Percentiles rank a stretch among this genome's conserved stretches.
phyloP scores from a whole-genome alignment of 1,140 invertebrate genomes.

The Planococcus citri region DNA sequence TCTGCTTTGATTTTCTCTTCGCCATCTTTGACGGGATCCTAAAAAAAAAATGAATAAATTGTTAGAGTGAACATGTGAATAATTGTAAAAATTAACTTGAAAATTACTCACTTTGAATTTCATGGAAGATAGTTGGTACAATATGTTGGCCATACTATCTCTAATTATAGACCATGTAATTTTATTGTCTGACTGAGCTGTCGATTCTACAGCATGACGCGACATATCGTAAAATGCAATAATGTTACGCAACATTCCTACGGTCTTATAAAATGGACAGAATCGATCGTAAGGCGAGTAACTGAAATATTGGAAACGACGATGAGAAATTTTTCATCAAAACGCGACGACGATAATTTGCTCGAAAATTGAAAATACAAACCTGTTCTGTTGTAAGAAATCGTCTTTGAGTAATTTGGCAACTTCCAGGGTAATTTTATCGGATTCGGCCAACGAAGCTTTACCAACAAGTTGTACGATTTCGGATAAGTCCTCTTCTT shows the following conservation, averaged over 20 bases:
- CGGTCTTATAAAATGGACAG: conserved; percentile 99
- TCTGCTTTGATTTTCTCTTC: conserved; percentile 94
- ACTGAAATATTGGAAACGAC: conserved; percentile 40
- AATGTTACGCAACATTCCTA: conserved; percentile 97
- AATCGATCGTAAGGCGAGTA: conserved; percentile 95
- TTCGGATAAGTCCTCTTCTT: conserved; percentile 99
- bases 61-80: not conserved
- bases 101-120: conserved; percentile 81
- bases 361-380: conserved; percentile 24
- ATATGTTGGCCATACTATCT: conserved; percentile 88
- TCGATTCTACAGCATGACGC: conserved; percentile 91
- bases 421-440: conserved; percentile 98
- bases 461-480: conserved; percentile 99
- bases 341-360: no score
- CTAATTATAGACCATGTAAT: conserved; percentile 97
- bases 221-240: conserved; percentile 98
- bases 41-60: conserved; percentile 28
- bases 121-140: conserved; percentile 98
- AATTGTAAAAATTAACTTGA: not conserved
- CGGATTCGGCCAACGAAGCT: conserved; percentile 93
- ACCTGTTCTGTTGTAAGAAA: conserved; percentile 97
- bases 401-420: conserved; percentile 98
- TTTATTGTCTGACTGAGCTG: conserved; percentile 97
- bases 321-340: not conserved
- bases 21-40: conserved; percentile 96